These are phyloP conservation scores for Sphaeramia orbicularis DNA, from an alignment of 2,797 vertebrate species.

Conservation along the genomic window DNA sequence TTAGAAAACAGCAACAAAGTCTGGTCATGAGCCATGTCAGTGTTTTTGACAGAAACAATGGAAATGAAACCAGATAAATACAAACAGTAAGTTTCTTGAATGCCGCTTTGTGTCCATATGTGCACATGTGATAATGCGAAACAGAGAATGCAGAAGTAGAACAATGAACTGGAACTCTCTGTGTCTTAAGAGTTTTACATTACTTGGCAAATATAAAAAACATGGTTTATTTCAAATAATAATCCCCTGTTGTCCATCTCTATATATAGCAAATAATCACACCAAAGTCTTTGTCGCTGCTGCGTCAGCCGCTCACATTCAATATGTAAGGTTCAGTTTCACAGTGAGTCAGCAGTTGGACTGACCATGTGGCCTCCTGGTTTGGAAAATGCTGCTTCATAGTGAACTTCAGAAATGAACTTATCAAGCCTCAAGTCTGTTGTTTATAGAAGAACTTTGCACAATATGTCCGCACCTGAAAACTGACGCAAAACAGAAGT, in stretches of 20 bases:
- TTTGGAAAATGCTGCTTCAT: slow-evolving; percentile 43
- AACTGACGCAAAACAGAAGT: slow-evolving; percentile 1
- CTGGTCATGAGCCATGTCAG: background rate
- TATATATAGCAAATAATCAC: slow-evolving; percentile 51
- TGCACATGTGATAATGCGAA: slow-evolving; percentile 49
- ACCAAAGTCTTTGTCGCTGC: slow-evolving; percentile 46
- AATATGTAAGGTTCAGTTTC: slow-evolving; percentile 24
- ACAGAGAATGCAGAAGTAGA: slow-evolving; percentile 9
- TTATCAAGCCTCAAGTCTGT: slow-evolving; percentile 11
- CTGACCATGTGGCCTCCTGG: slow-evolving; percentile 24
- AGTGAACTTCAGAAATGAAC: slow-evolving; percentile 30
- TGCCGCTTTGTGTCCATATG: slow-evolving; percentile 52
- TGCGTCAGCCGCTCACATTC: slow-evolving; percentile 48
- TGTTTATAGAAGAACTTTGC: background rate
- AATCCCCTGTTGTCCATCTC: slow-evolving; percentile 20
- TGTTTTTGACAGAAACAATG: background rate
- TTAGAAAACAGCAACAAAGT: background rate
- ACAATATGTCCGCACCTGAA: slow-evolving; percentile 8
- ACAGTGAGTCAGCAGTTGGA: slow-evolving; percentile 57
- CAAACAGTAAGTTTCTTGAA: background rate
- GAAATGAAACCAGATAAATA: background rate
- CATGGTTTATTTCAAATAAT: background rate
- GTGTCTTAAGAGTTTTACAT: background rate
- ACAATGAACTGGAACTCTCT: slow-evolving; percentile 4
- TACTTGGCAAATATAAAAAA: background rate